These are phyloP conservation scores for Sylvicola cinctus DNA, from an alignment of 2,888 invertebrate species.

Conservation along the genomic window DNA sequence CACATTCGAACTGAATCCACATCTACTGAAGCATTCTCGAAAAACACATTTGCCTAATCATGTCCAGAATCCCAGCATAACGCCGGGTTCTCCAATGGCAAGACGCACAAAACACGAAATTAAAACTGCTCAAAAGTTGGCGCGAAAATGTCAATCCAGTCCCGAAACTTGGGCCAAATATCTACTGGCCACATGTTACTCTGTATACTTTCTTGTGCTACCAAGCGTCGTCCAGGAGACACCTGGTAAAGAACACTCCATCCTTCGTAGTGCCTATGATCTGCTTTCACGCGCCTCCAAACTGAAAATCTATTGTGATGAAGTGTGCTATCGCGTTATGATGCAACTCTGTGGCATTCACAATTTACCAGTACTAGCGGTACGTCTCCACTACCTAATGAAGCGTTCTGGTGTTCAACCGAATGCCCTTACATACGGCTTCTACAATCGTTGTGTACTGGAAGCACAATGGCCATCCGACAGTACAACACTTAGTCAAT, in stretches of 20 bases:
- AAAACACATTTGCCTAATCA: slow-evolving; percentile 19
- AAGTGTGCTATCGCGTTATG: slow-evolving; percentile 94
- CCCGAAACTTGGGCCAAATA: slow-evolving; percentile 90
- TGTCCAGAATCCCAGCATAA: slow-evolving; percentile 24
- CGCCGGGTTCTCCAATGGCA: slow-evolving; percentile 78
- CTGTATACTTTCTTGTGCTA: slow-evolving; percentile 89
- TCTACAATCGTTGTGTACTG: slow-evolving; percentile 60
- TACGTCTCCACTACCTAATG: slow-evolving; percentile 78
- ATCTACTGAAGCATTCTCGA: slow-evolving; percentile 27
- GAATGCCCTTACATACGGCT: slow-evolving; percentile 94
- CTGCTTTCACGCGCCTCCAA: slow-evolving; percentile 73
- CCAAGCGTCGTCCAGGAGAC: slow-evolving; percentile 62
- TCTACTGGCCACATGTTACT: slow-evolving; percentile 69
- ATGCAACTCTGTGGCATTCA: slow-evolving; percentile 96
- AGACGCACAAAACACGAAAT: slow-evolving; percentile 89
- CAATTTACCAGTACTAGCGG: slow-evolving; percentile 83
- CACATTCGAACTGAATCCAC: slow-evolving; percentile 39
- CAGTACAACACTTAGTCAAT: slow-evolving; percentile 47
- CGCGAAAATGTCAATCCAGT: slow-evolving; percentile 35
- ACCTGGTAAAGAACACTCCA: slow-evolving; percentile 53
- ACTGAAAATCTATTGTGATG: slow-evolving; percentile 72
- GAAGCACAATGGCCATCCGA: slow-evolving; percentile 90
- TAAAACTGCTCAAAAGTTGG: slow-evolving; percentile 61
- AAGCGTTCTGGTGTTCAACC: slow-evolving; percentile 84
- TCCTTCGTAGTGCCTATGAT: slow-evolving; percentile 63